Evolutionary conservation across 2,797 vertebrate genomes (phyloP).

Genomic region (Ispidina picta): DNA sequence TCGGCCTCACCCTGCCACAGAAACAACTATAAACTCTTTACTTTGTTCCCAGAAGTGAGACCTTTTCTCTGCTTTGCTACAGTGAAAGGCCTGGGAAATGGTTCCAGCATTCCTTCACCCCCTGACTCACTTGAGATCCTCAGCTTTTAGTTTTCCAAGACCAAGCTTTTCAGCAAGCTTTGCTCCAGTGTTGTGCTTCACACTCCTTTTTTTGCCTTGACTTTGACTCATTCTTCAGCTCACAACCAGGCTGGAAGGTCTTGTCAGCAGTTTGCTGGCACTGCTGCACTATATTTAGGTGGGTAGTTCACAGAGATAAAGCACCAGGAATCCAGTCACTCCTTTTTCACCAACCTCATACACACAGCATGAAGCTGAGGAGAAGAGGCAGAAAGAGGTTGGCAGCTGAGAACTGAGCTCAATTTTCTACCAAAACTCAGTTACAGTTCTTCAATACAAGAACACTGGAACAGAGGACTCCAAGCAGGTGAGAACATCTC

Average conservation of each 20-base stretch:
- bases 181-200: neutral
- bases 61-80: neutral
- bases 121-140: neutral
- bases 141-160: neutral
- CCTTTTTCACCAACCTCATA: fast-evolving
- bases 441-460: neutral
- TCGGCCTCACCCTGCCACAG: neutral
- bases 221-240: neutral
- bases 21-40: neutral
- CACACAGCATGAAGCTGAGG: fast-evolving
- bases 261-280: neutral
- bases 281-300: neutral
- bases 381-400: neutral
- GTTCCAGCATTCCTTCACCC: fast-evolving
- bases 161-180: neutral
- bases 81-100: neutral
- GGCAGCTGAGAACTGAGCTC: neutral
- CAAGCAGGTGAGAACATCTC: neutral
- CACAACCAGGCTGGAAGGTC: neutral
- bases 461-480: neutral
- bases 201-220: neutral
- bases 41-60: neutral
- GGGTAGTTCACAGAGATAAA: neutral
- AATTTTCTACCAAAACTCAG: neutral
- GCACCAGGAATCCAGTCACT: neutral